Conservation (phyloP, 2,888 invertebrate genomes). For the Tetranychus piercei region DNA sequence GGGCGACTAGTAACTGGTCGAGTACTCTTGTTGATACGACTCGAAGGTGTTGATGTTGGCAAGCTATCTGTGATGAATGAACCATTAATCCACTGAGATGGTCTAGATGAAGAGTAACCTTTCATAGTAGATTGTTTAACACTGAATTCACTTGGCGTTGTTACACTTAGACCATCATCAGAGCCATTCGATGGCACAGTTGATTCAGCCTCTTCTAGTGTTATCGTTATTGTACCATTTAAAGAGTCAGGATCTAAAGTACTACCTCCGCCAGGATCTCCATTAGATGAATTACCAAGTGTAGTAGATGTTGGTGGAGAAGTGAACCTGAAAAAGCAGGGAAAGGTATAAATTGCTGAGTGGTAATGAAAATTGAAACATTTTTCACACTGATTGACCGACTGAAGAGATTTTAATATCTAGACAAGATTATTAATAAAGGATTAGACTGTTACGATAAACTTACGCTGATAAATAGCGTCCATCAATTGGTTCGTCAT, state of each 20-base stretch:
- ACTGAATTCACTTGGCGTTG: background rate
- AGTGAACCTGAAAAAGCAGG: background rate
- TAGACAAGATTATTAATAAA: too few species aligned
- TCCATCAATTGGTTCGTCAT: conserved; percentile 12
- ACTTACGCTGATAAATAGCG: conserved; percentile 4
- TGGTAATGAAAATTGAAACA: too few species aligned
- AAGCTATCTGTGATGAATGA: background rate
- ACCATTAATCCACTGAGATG: background rate
- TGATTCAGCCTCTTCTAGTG: background rate
- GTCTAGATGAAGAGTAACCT: background rate
- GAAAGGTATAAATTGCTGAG: too few species aligned
- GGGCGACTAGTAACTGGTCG: too few species aligned
- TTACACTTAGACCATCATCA: background rate
- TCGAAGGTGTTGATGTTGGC: background rate
- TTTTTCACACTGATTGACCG: background rate
- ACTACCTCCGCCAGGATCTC: background rate
- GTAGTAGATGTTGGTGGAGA: background rate
- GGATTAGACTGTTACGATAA: too few species aligned
- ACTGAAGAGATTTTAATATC: background rate
- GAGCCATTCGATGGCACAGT: background rate
- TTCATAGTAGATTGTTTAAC: background rate
- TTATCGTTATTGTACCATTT: background rate
- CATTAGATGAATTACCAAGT: background rate
- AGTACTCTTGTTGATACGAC: background rate
- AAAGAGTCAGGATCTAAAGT: background rate